Percentiles rank a stretch among this genome's conserved stretches.
These are phyloP conservation scores for Drosophila pseudoananassae DNA, from an alignment of 1,140 invertebrate genomes.

Conservation along the genomic window DNA sequence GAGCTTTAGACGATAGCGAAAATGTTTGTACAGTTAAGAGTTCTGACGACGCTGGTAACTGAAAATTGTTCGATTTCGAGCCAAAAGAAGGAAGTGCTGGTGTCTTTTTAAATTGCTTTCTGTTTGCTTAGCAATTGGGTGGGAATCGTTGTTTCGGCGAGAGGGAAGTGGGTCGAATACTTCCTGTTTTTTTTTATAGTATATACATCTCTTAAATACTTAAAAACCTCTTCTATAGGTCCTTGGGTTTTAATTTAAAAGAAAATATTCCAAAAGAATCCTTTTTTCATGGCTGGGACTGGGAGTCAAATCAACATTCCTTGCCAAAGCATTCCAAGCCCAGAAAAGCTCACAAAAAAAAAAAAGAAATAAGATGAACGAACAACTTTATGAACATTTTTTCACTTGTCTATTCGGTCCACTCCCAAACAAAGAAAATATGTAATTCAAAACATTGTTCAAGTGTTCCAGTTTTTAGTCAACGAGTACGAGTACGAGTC, in stretches of 20 bases:
- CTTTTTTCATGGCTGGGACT: conserved; percentile 11
- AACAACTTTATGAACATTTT: conserved; percentile 72
- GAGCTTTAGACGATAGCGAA: conserved; percentile 43
- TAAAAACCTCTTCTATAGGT: background rate
- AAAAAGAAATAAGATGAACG: conserved; percentile 1
- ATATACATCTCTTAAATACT: too few relatives aligned
- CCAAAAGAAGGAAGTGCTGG: background rate
- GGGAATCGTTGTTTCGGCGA: background rate
- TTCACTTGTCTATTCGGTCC: conserved; percentile 53
- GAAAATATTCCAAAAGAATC: conserved; percentile 17
- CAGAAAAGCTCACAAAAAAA: conserved; percentile 4
- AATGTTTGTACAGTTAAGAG: conserved; percentile 47
- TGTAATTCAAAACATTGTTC: conserved; percentile 77
- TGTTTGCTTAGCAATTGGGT: conserved; percentile 7
- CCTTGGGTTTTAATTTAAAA: background rate
- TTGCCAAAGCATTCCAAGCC: conserved; percentile 15
- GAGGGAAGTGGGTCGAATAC: background rate
- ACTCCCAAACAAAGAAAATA: conserved; percentile 66
- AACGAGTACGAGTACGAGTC: conserved; percentile 1
- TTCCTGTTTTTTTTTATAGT: too few relatives aligned
- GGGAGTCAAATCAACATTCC: conserved; percentile 41
- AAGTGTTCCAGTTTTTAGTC: conserved; percentile 64
- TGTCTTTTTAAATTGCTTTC: conserved; percentile 8
- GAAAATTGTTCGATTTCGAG: conserved; percentile 4
- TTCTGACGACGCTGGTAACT: conserved; percentile 10